Evolutionary conservation across 2,888 invertebrate genomes (phyloP).

Genomic region (Gonocerus acuteangulatus): DNA sequence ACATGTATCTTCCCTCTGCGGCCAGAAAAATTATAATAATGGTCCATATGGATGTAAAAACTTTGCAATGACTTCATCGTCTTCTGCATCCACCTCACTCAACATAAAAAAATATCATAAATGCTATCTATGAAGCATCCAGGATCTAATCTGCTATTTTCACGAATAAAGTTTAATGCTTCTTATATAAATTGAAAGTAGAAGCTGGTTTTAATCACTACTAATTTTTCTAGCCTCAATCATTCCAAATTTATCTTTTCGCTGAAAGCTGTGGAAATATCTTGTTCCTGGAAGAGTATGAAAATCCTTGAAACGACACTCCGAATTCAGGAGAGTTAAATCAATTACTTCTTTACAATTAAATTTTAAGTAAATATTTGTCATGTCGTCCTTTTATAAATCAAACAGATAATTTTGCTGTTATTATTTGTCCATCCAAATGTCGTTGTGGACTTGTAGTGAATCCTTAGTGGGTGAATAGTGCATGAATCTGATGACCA

Average conservation of each 20-base stretch:
- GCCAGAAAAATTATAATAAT: not conserved
- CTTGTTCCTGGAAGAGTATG: too few species aligned
- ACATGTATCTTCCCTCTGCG: too few species aligned
- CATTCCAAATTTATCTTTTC: too few species aligned
- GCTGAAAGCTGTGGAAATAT: too few species aligned
- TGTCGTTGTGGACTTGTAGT: too few species aligned
- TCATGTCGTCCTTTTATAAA: not conserved
- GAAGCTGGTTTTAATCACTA: too few species aligned
- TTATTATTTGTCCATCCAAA: not conserved
- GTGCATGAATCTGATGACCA: too few species aligned
- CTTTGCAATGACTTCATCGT: conserved; percentile 7
- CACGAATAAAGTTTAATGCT: not conserved
- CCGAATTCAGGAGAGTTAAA: too few species aligned
- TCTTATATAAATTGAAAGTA: not conserved
- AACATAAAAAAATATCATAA: conserved; percentile 14
- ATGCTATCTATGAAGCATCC: conserved; percentile 6
- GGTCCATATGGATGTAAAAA: not conserved
- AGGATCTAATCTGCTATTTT: not conserved
- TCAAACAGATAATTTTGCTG: not conserved
- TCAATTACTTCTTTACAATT: too few species aligned
- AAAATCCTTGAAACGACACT: too few species aligned
- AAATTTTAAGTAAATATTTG: not conserved
- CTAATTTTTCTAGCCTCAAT: too few species aligned
- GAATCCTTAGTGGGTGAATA: too few species aligned
- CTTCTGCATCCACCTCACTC: conserved; percentile 11